A percentile compares a stretch with the other conserved stretches of the same genome.
phyloP scores from a whole-genome alignment of 2,888 invertebrate species.

The Trissolcus brochymenae region DNA sequence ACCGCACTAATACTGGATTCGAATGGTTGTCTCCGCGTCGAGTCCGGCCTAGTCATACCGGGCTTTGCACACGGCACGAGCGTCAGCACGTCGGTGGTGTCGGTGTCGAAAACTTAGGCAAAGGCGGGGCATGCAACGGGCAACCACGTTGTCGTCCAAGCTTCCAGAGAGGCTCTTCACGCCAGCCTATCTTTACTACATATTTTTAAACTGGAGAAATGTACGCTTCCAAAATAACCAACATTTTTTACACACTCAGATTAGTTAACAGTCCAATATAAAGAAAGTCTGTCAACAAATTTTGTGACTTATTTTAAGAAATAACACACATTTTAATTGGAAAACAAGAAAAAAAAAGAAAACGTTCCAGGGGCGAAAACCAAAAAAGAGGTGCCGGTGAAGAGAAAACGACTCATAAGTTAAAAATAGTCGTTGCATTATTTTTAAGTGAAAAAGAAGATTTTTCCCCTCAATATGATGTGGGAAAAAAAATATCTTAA shows the following conservation, averaged over 20 bases:
- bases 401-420: too few relatives aligned
- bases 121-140: slow-evolving; percentile 58
- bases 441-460: too few relatives aligned
- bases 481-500: background rate
- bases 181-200: background rate
- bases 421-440: too few relatives aligned
- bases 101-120: slow-evolving; percentile 61
- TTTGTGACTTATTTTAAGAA: too few relatives aligned
- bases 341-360: too few relatives aligned
- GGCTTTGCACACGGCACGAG: slow-evolving; percentile 76
- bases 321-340: too few relatives aligned
- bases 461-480: background rate
- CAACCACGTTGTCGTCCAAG: slow-evolving; percentile 38
- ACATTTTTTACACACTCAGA: too few relatives aligned
- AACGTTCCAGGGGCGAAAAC: too few relatives aligned
- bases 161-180: slow-evolving; percentile 28
- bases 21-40: slow-evolving; percentile 74
- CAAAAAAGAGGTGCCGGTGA: background rate
- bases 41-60: slow-evolving; percentile 75
- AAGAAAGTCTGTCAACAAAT: too few relatives aligned
- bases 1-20: slow-evolving; percentile 77
- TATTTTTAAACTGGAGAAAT: slow-evolving; percentile 6
- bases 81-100: slow-evolving; percentile 68
- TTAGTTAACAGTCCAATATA: too few relatives aligned
- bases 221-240: too few relatives aligned